Base-by-base conservation (phyloP, 2,797 vertebrate species). In the Hemitrygon akajei region DNA sequence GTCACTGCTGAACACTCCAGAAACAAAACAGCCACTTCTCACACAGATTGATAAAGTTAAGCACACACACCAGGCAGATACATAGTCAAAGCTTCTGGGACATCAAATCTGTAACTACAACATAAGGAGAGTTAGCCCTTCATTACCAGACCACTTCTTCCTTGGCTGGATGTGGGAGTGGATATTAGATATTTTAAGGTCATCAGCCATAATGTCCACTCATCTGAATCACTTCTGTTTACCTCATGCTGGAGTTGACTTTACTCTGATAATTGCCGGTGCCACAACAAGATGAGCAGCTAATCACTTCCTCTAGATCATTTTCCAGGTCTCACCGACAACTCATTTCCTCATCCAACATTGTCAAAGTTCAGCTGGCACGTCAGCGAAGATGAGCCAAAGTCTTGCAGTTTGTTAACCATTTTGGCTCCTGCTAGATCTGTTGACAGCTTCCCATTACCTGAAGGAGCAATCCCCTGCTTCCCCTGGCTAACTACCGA, bases 231-330 rank as follows among this genome's bases (percentile, higher is more conserved):
- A 89, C 86, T 37, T 69, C 86, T 86, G 47, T 56, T 89, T 37
- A 89, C 86, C 86, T 69, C 37, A 20, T 20, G 86, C 86, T 37
- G 5, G 86, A 58, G 25, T 30, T 25, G 25, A 86, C 18, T 66
- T 87, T 87, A 66, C 86, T 89, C 84, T 87, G 84, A 63, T 63
- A 22, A 89, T 66, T 89, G 86, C 60, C 86, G 66, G 86, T 34
- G n/a, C 34, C 16, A 22, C 47, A 60, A 89, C n/a, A 79, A 34
- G 76, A 66, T 89, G 60, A 89, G 66, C 86, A 66, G 86, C 86
- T 89, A 66, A 89, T 89, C 60, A 7, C 60, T 89, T 89, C 14
- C 60, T 89, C 86, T 66, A 60, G 60, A 66, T 34, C 86, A 60
- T 60, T 87, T 87, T n/a, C 84, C 84, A 87, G 58, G 56, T 87